Conservation (phyloP, 2,113 vertebrate genomes). For the Conger conger region DNA sequence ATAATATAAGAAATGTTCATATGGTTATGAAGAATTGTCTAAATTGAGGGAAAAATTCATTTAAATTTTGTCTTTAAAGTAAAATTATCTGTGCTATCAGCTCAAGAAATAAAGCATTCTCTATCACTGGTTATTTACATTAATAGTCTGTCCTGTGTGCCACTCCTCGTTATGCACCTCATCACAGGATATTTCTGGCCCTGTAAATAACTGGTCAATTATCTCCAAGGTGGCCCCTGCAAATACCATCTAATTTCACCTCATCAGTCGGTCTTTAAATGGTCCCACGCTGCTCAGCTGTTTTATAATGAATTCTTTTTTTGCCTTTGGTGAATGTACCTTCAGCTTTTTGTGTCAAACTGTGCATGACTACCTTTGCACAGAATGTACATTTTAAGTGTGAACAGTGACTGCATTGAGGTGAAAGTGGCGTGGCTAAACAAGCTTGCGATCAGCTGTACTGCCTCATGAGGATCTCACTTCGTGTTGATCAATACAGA, state of each 20-base stretch:
- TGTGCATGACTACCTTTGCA: neutral
- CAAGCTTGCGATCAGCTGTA: neutral
- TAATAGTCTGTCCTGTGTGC: neutral
- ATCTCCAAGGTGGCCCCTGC: neutral
- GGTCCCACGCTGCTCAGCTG: neutral
- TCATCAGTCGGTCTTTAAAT: slow-evolving; percentile 12
- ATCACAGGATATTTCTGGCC: neutral
- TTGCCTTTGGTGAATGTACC: neutral
- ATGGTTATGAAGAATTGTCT: too few species aligned
- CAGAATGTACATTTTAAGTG: neutral
- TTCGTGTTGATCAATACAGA: neutral
- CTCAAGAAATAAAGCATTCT: neutral
- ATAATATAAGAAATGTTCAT: too few species aligned
- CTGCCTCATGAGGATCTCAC: neutral
- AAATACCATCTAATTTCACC: slow-evolving; percentile 13
- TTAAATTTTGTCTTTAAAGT: too few species aligned
- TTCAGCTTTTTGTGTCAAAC: neutral
- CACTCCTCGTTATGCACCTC: neutral
- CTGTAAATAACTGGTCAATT: neutral
- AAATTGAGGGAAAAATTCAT: too few species aligned
- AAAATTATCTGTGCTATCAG: neutral
- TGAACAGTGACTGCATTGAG: neutral
- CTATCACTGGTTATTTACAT: neutral
- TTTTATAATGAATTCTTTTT: neutral
- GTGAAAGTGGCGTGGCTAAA: neutral